phyloP scores from a whole-genome alignment of 2,797 vertebrate species.

The Cossypha dichroa region DNA sequence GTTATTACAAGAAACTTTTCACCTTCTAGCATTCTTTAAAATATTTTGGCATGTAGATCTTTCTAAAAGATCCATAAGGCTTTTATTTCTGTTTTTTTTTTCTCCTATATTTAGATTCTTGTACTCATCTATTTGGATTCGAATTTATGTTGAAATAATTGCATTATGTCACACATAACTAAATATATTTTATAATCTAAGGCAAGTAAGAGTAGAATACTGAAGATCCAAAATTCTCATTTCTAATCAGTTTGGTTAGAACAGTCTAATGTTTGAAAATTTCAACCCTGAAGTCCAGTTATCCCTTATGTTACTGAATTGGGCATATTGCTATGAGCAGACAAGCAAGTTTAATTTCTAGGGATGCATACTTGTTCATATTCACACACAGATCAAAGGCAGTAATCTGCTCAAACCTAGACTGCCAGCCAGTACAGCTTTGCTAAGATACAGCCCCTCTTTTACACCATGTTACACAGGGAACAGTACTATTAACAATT shows the following conservation, averaged over 20 bases:
- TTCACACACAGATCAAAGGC: background rate
- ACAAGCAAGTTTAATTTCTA: background rate
- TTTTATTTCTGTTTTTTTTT: background rate
- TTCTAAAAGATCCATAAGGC: background rate
- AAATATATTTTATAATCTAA: background rate
- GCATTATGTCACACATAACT: background rate
- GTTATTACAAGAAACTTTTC: constrained; percentile 4
- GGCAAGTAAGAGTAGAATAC: background rate
- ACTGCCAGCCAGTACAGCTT: background rate
- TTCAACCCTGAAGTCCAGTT: background rate
- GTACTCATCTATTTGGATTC: background rate
- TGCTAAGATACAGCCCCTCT: background rate
- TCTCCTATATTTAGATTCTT: background rate
- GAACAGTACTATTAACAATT: background rate
- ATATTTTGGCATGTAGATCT: background rate
- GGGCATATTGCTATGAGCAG: background rate
- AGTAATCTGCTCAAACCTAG: background rate
- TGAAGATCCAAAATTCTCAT: background rate
- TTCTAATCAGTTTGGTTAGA: background rate
- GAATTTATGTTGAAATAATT: background rate
- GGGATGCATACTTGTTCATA: background rate
- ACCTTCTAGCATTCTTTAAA: background rate
- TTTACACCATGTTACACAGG: background rate
- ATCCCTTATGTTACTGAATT: background rate
- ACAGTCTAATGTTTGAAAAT: background rate